These are phyloP conservation scores for Echinarachnius parma DNA, from an alignment of 53 echinoderm and acorn worm species.

Conservation along the genomic window DNA sequence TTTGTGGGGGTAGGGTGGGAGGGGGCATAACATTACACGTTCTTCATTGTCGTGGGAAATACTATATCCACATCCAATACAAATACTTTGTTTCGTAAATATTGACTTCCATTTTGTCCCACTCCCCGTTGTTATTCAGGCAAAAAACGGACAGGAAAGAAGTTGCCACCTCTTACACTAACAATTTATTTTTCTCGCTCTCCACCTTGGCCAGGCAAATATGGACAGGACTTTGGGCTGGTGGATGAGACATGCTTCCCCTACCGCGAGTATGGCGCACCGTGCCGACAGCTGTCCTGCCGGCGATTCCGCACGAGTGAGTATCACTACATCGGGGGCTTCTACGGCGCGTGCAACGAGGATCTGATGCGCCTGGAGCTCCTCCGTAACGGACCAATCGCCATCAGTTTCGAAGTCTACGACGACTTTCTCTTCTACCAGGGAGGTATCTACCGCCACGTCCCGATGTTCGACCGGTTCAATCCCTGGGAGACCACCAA, in stretches of 20 bases:
- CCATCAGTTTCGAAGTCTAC: slow-evolving; percentile 74
- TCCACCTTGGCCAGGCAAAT: slow-evolving; percentile 67
- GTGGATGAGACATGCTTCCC: slow-evolving; percentile 70
- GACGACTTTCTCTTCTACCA: slow-evolving; percentile 66
- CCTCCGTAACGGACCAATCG: slow-evolving; percentile 65
- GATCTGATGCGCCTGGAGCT: slow-evolving; percentile 70
- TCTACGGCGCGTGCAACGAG: slow-evolving; percentile 73
- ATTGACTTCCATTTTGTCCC: too few relatives aligned
- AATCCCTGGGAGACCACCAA: slow-evolving; percentile 77
- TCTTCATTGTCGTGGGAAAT: too few relatives aligned
- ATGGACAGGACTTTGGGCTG: slow-evolving; percentile 71
- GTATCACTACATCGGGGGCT: slow-evolving; percentile 73
- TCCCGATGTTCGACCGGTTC: slow-evolving; percentile 53
- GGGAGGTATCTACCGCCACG: slow-evolving; percentile 64
- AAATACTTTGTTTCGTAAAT: too few relatives aligned
- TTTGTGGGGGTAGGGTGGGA: too few relatives aligned
- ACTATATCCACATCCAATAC: too few relatives aligned
- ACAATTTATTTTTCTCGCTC: too few relatives aligned
- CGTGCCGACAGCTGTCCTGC: slow-evolving; percentile 51
- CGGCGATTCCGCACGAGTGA: slow-evolving; percentile 58
- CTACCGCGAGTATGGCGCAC: slow-evolving; percentile 54
- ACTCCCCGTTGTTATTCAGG: too few relatives aligned
- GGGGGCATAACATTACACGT: too few relatives aligned
- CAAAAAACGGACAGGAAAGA: too few relatives aligned
- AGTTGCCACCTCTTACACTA: too few relatives aligned